These are phyloP conservation scores for Drosophila tropicalis DNA, from an alignment of 1,140 invertebrate genomes.

Conservation along the genomic window DNA sequence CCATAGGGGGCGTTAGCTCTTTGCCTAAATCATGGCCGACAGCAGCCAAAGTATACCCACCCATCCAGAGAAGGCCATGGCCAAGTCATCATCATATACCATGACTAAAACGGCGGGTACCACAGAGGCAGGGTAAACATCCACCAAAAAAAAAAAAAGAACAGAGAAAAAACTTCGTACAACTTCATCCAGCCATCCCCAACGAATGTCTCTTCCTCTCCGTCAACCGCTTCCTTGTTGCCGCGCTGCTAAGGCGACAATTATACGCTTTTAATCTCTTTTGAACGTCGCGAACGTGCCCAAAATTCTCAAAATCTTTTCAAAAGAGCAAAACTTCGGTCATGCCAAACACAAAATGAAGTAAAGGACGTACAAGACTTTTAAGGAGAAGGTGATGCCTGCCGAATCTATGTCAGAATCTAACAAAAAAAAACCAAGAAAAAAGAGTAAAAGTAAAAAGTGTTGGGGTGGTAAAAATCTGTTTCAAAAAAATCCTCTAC, in stretches of 20 bases:
- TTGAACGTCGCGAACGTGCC: conserved; percentile 80
- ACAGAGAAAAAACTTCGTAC: conserved; percentile 54
- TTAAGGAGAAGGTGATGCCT: conserved; percentile 1
- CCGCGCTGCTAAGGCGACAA: conserved; percentile 75
- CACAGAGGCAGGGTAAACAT: conserved; percentile 26
- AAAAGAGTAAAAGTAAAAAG: conserved; percentile 9
- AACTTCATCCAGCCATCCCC: conserved; percentile 44
- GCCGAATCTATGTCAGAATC: conserved; percentile 7
- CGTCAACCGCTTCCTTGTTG: conserved; percentile 3
- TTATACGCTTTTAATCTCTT: conserved; percentile 82
- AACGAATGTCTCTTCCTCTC: background rate
- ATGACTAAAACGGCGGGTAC: background rate
- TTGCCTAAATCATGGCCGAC: conserved; percentile 81
- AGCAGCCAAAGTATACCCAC: conserved; percentile 29
- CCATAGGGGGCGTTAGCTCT: conserved; percentile 51
- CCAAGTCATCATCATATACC: conserved; percentile 29
- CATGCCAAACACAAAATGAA: conserved; percentile 41
- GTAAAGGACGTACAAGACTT: background rate
- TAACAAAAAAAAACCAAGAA: background rate
- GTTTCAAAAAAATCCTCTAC: background rate
- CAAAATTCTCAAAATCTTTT: conserved; percentile 78
- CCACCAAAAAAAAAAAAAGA: conserved; percentile 25
- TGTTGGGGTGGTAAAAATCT: background rate
- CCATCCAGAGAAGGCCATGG: conserved; percentile 23
- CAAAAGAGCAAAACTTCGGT: conserved; percentile 41